Base-by-base conservation (phyloP, 2,113 vertebrate species). In the Forbesichthys papilliferus region DNA sequence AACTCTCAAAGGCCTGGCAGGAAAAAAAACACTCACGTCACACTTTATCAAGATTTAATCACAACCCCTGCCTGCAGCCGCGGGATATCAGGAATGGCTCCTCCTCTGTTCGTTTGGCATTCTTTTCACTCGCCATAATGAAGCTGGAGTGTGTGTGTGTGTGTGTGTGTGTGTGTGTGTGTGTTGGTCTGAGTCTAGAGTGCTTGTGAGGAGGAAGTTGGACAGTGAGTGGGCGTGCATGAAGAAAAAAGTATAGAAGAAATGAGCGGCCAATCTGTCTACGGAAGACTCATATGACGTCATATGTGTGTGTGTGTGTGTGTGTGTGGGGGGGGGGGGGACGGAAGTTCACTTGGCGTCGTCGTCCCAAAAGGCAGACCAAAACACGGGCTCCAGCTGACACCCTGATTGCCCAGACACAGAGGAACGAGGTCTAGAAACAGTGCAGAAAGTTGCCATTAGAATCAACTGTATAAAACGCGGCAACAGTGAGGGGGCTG, bases 31-130 rank as follows among this genome's bases (percentile, higher is more conserved):
- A 67, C 74, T 80, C 42, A 63, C 11, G 60, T 58, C 46, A 68
- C 69, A 78, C 68, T 79, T 84, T 76, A 78, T 70, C 59, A 82
- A 84, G 83, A 84, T 84, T 88, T 85, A 78, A 86, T 85, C 85
- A 78, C 33, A 47, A 60, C 73, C 69, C 64, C 60, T 13, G 68
- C 79, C 72, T 74, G 71, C 70, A 74, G 78, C 68, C 16, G 11
- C 53, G 52, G 74, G 79, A 84, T 64, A 74, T 55, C 66, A 85
- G 52, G 42, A 69, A 77, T 76, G 73, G 73, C 36, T 64, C 68
- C 64, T 83, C 69, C 73, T 83, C 73, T 71, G 68, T 53, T 78
- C 78, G 71, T 77, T 74, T 58, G 46, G 56, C 71, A 75, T 84
- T 83, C 64, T 66, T 79, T 71, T 74, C 64, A 53, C 66, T 60